These are phyloP conservation scores for Philotrypesis tridentata DNA, from an alignment of 1,140 invertebrate species.

Conservation along the genomic window DNA sequence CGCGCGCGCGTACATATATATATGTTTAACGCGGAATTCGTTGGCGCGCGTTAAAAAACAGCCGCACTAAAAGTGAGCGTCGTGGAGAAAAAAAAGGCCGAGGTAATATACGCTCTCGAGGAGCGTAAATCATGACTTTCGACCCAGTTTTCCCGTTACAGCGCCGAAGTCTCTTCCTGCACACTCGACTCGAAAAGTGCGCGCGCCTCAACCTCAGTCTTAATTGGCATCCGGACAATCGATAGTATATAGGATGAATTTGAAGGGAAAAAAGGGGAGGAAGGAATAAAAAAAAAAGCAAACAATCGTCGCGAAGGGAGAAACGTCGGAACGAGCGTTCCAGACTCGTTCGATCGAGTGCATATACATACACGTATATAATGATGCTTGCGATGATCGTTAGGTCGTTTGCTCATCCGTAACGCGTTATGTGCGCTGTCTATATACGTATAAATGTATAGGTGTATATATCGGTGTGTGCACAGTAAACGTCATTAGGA, in stretches of 20 bases:
- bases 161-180: not conserved
- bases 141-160: not conserved
- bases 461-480: not conserved
- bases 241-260: not conserved
- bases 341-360: not conserved
- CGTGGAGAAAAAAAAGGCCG: not conserved
- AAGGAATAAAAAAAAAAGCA: not conserved
- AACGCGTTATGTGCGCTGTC: not conserved
- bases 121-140: not conserved
- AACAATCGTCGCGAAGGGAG: not conserved
- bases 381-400: not conserved
- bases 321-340: not conserved
- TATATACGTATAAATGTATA: not conserved
- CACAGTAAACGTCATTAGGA: too few species aligned
- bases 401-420: not conserved
- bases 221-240: too few species aligned
- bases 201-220: too few species aligned
- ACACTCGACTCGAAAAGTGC: not conserved
- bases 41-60: not conserved
- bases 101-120: not conserved
- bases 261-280: too few species aligned
- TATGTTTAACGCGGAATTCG: not conserved
- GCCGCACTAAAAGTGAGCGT: too few species aligned
- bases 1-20: too few species aligned
- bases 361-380: too few species aligned